Percentiles rank a stretch among this genome's conserved stretches.
These are phyloP conservation scores for Spilarctia lutea DNA, from an alignment of 2,888 invertebrate species.

Conservation along the genomic window DNA sequence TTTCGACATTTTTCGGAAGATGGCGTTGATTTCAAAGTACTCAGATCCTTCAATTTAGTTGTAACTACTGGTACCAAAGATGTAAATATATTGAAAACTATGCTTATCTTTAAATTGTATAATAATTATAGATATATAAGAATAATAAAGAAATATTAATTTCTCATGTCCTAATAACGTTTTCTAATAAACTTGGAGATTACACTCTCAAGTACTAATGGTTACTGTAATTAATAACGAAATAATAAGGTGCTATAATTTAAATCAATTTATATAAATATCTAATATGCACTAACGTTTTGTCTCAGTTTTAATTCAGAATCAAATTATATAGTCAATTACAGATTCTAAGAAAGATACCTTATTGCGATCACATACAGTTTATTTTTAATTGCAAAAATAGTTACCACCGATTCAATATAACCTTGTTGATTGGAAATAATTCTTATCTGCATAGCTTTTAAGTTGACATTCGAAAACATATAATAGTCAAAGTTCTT, in stretches of 20 bases:
- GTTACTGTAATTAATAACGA: not conserved
- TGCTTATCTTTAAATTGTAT: not conserved
- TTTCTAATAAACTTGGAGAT: not conserved
- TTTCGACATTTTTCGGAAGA: constrained; percentile 48
- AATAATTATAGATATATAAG: not conserved
- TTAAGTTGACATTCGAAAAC: not conserved
- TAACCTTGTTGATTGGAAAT: not conserved
- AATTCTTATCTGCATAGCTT: not conserved
- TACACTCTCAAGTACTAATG: not conserved
- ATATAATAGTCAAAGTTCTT: not conserved
- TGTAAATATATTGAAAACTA: not conserved
- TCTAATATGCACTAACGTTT: not conserved
- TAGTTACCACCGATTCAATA: not conserved
- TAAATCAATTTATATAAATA: not conserved
- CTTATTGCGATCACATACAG: not conserved
- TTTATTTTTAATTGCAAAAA: not conserved
- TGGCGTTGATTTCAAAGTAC: constrained; percentile 51
- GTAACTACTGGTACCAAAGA: too few species aligned
- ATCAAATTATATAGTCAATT: not conserved
- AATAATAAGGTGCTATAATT: not conserved
- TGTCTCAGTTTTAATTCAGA: not conserved
- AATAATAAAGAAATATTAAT: not conserved
- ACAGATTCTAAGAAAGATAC: not conserved
- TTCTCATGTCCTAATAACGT: not conserved
- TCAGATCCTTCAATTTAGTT: not conserved